Evolutionary conservation across 2,113 vertebrate species (phyloP).

Genomic region (Scartelaos histophorus): DNA sequence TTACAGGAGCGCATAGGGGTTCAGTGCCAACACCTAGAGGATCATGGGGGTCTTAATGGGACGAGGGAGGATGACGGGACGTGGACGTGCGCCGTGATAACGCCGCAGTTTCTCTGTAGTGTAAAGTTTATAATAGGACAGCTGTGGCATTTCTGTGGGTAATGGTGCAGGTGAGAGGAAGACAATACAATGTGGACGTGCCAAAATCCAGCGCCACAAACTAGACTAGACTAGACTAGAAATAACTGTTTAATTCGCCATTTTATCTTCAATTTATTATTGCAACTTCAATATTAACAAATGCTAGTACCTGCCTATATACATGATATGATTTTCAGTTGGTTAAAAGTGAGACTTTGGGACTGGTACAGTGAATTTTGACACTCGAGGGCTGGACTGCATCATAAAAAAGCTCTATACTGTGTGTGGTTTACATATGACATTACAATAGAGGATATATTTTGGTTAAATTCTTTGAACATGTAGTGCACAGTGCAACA

Average conservation of each 20-base stretch:
- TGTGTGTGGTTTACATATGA: too few relatives aligned
- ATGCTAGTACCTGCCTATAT: too few relatives aligned
- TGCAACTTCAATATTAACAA: too few relatives aligned
- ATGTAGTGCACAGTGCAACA: too few relatives aligned
- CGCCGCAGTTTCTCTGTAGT: constrained; percentile 50
- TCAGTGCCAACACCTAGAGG: constrained; percentile 55
- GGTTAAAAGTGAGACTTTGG: too few relatives aligned
- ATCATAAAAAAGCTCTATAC: too few relatives aligned
- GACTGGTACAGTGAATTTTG: too few relatives aligned
- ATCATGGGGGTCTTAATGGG: constrained; percentile 52
- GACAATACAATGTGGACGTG: constrained; percentile 16
- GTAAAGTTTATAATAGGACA: constrained; percentile 48
- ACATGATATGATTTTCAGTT: too few relatives aligned
- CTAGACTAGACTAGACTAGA: background rate
- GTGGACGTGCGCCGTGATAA: constrained; percentile 49
- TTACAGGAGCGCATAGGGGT: constrained; percentile 51
- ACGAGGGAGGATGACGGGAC: constrained; percentile 62
- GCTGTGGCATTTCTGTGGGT: constrained; percentile 14
- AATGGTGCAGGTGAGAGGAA: constrained; percentile 35
- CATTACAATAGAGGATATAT: too few relatives aligned
- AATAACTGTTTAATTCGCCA: background rate
- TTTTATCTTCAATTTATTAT: background rate
- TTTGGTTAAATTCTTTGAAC: too few relatives aligned
- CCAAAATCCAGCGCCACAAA: constrained; percentile 6
- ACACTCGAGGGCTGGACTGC: too few relatives aligned